Percentiles rank a stretch among this genome's conserved stretches.
Conservation (phyloP, 2,888 invertebrate genomes). For the Orthonevra nobilis region DNA sequence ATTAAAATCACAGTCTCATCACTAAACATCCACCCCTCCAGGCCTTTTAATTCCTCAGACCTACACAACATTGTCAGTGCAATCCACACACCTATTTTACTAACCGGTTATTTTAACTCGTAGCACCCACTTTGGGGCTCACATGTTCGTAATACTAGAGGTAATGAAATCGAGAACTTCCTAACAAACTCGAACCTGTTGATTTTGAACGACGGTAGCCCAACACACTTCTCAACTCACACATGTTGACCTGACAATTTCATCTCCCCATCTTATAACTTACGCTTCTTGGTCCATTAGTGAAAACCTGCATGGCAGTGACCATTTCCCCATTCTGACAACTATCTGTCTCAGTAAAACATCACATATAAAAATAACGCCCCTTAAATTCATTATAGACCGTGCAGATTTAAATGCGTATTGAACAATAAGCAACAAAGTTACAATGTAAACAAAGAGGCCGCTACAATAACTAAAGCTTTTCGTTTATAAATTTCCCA, state of each 20-base stretch:
- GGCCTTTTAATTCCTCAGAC: slow-evolving; percentile 4
- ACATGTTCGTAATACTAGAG: not conserved
- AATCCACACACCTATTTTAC: not conserved
- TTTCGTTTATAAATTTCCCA: not conserved
- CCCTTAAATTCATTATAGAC: not conserved
- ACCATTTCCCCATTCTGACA: not conserved
- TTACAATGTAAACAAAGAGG: not conserved
- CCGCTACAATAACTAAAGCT: not conserved
- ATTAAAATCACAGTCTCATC: not conserved
- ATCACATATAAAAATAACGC: not conserved
- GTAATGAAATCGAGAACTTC: slow-evolving; percentile 26
- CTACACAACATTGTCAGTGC: not conserved
- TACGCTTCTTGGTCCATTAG: not conserved
- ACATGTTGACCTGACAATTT: not conserved
- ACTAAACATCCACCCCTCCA: slow-evolving; percentile 26
- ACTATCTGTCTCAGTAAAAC: not conserved
- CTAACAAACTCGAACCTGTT: not conserved
- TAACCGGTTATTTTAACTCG: slow-evolving; percentile 1
- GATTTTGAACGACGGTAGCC: not conserved
- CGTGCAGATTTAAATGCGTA: not conserved
- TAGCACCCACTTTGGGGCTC: slow-evolving; percentile 14
- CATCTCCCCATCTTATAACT: not conserved
- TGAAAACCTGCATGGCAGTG: not conserved
- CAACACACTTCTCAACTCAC: not conserved
- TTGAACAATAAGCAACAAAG: not conserved